Percentiles rank a stretch among this genome's conserved stretches.
These are phyloP conservation scores for Micromussa lordhowensis DNA, from an alignment of 92 coral and sea anemone species.

Conservation along the genomic window DNA sequence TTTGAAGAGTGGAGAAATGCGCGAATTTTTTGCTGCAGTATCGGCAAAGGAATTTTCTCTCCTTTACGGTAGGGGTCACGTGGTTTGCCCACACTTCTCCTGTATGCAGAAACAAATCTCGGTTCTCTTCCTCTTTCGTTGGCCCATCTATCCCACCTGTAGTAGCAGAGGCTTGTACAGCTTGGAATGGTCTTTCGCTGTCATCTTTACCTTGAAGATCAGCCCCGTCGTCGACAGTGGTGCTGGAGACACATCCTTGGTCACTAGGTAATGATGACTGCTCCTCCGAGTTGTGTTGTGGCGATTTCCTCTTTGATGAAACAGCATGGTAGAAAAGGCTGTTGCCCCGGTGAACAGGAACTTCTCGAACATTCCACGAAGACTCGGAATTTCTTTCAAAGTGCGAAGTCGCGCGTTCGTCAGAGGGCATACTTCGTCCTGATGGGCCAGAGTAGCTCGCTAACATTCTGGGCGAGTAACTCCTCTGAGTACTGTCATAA, in stretches of 20 bases:
- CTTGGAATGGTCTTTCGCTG: background rate
- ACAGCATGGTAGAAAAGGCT: background rate
- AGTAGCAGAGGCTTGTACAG: background rate
- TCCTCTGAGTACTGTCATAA: background rate
- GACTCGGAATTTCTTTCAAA: background rate
- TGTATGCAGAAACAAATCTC: background rate
- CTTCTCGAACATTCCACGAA: background rate
- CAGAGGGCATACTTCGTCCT: background rate
- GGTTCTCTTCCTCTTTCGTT: conserved; percentile 7
- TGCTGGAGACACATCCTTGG: conserved; percentile 1
- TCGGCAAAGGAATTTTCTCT: conserved; percentile 47
- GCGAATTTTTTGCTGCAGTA: conserved; percentile 68
- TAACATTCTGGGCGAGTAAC: background rate
- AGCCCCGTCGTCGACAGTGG: background rate
- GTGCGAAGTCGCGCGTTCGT: background rate
- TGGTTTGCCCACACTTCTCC: background rate
- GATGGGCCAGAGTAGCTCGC: background rate
- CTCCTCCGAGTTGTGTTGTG: background rate
- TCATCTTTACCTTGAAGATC: background rate
- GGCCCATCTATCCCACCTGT: background rate
- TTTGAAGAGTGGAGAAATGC: conserved; percentile 73
- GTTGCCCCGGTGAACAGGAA: background rate
- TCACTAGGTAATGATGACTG: background rate
- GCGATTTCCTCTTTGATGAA: background rate
- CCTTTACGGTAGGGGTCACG: background rate